Percentiles rank a stretch among this genome's conserved stretches.
Evolutionary conservation across 2,113 vertebrate species (phyloP).

Genomic region (Phyllostomus hastatus): DNA sequence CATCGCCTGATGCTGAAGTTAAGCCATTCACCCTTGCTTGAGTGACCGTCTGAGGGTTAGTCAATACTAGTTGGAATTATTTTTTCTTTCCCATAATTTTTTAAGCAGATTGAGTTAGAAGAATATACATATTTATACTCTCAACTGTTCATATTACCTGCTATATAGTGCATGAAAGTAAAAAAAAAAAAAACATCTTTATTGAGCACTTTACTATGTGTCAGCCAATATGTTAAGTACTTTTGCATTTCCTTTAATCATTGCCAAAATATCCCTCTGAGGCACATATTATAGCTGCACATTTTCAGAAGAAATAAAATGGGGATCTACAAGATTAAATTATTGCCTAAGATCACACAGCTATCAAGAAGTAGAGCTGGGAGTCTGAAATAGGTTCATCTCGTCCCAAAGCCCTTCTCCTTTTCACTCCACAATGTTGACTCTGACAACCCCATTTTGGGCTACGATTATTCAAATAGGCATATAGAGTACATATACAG

Average conservation of each 20-base stretch:
- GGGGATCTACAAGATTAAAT: not conserved
- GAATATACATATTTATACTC: not conserved
- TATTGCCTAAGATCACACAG: not conserved
- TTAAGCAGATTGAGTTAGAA: slow-evolving; percentile 10
- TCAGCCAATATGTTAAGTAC: not conserved
- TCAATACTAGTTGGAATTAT: not conserved
- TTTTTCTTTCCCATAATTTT: slow-evolving; percentile 19
- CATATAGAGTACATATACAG: not conserved
- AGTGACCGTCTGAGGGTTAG: not conserved
- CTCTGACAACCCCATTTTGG: not conserved
- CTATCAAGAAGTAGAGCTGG: not conserved
- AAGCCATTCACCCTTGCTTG: not conserved
- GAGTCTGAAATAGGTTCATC: not conserved
- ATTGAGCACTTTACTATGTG: not conserved
- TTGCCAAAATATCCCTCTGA: not conserved
- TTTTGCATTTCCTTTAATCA: not conserved
- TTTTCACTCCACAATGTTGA: not conserved
- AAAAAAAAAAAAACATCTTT: not conserved
- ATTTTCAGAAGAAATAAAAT: not conserved
- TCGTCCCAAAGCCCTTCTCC: not conserved
- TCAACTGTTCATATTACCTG: not conserved
- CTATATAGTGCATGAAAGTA: not conserved
- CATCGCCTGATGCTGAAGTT: not conserved
- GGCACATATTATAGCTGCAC: not conserved
- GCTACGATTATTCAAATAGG: not conserved